phyloP scores from a whole-genome alignment of 2,888 invertebrate species.

The Heterodera filipjevi region DNA sequence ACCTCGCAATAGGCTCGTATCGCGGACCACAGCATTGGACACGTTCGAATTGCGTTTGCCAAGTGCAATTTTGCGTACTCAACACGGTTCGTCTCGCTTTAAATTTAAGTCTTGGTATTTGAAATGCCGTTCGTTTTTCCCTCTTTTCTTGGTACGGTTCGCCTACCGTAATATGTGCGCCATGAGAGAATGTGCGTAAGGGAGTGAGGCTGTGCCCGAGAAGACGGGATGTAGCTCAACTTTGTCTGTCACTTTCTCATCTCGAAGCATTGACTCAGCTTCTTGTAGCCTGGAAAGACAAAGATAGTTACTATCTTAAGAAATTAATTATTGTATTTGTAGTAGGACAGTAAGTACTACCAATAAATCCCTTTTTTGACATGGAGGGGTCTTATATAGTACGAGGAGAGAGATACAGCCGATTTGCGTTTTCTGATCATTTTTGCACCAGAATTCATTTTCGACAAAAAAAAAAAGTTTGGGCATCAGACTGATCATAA shows the following conservation, averaged over 20 bases:
- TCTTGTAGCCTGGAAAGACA: constrained; percentile 47
- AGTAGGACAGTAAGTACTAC: neutral
- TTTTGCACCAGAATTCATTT: too few species aligned
- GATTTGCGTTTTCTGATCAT: too few species aligned
- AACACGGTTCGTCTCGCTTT: constrained; percentile 44
- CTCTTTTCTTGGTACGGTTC: too few species aligned
- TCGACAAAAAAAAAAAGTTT: too few species aligned
- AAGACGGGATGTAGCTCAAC: constrained; percentile 42
- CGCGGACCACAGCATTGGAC: constrained; percentile 44
- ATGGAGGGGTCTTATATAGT: too few species aligned
- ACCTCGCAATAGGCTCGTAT: constrained; percentile 22
- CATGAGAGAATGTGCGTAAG: constrained; percentile 48
- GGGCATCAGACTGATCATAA: too few species aligned
- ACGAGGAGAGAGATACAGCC: too few species aligned
- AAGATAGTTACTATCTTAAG: too few species aligned
- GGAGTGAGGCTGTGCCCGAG: constrained; percentile 35
- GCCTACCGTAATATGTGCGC: constrained; percentile 43
- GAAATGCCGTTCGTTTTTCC: too few species aligned
- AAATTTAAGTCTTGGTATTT: too few species aligned
- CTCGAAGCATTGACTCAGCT: constrained; percentile 43
- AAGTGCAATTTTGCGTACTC: constrained; percentile 38
- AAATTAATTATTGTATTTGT: too few species aligned
- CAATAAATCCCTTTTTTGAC: too few species aligned
- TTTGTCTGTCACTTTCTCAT: constrained; percentile 32
- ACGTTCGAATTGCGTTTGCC: constrained; percentile 30